A percentile compares a stretch with the other conserved stretches of the same genome.
Conservation (phyloP, 2,888 invertebrate genomes). For the Plebejus melissa region DNA sequence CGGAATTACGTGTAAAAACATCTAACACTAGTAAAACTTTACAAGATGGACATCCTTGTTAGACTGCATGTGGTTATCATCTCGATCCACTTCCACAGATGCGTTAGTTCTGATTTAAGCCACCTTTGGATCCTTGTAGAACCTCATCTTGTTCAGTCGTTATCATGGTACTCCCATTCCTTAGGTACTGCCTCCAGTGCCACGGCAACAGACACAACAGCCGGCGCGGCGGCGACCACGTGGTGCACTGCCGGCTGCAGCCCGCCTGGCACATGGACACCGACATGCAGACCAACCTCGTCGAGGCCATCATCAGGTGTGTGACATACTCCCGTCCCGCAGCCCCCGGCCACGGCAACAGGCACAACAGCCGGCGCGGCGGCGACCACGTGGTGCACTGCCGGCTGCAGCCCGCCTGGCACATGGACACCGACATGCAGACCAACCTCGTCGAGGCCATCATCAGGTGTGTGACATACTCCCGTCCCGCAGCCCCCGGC, state of each 20-base stretch:
- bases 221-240: conserved; percentile 92
- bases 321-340: not conserved
- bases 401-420: conserved; percentile 91
- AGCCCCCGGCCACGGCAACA: conserved; percentile 86
- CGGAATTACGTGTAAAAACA: too few species aligned
- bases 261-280: conserved; percentile 93
- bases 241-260: conserved; percentile 91
- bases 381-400: conserved; percentile 95
- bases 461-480: conserved; percentile 82
- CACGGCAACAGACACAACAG: conserved; percentile 93
- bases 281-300: conserved; percentile 95
- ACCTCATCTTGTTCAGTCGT: not conserved
- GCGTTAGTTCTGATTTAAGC: too few species aligned
- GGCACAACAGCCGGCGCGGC: conserved; percentile 92
- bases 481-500: not conserved
- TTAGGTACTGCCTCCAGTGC: conserved; percentile 92
- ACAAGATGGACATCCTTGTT: too few species aligned
- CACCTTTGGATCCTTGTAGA: too few species aligned
- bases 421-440: conserved; percentile 94
- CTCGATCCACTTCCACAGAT: too few species aligned
- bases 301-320: conserved; percentile 95
- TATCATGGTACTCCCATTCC: not conserved
- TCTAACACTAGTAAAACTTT: too few species aligned
- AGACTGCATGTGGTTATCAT: too few species aligned
- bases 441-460: conserved; percentile 96